These are phyloP conservation scores for Onchidella celtica DNA, from an alignment of 2,888 invertebrate species.

Conservation along the genomic window DNA sequence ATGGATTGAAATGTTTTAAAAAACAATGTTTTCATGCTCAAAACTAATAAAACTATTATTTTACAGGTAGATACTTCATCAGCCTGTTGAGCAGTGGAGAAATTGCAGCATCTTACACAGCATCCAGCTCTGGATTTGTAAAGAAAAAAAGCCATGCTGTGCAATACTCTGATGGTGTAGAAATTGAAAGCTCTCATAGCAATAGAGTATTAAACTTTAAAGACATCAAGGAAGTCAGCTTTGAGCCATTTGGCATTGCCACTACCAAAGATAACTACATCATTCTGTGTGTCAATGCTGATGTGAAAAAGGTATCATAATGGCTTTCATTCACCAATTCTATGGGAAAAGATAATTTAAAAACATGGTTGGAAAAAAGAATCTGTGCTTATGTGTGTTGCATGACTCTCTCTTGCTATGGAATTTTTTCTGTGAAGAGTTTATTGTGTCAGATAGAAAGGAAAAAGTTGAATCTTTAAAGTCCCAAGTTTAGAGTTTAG, in stretches of 20 bases:
- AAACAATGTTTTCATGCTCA: not conserved
- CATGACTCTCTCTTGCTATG: too few relatives aligned
- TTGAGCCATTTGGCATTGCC: conserved; percentile 47
- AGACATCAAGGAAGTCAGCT: not conserved
- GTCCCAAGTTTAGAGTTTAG: too few relatives aligned
- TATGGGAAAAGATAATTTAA: not conserved
- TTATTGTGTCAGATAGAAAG: too few relatives aligned
- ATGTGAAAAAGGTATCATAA: not conserved
- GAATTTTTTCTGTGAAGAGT: too few relatives aligned
- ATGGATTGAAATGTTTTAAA: too few relatives aligned
- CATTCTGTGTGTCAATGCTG: conserved; percentile 38
- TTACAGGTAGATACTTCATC: conserved; percentile 22
- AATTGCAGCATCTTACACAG: conserved; percentile 38
- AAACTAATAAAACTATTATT: not conserved
- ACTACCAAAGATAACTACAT: conserved; percentile 49
- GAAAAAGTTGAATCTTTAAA: too few relatives aligned
- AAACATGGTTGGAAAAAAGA: not conserved
- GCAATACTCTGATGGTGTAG: not conserved
- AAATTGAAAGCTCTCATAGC: not conserved
- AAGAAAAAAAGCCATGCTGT: not conserved
- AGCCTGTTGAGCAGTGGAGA: conserved; percentile 13
- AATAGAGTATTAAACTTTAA: not conserved
- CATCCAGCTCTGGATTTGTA: not conserved
- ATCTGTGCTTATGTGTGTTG: too few relatives aligned
- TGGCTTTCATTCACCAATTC: too few relatives aligned